phyloP scores from a whole-genome alignment of 2,888 invertebrate species.

The Acleris cristana region DNA sequence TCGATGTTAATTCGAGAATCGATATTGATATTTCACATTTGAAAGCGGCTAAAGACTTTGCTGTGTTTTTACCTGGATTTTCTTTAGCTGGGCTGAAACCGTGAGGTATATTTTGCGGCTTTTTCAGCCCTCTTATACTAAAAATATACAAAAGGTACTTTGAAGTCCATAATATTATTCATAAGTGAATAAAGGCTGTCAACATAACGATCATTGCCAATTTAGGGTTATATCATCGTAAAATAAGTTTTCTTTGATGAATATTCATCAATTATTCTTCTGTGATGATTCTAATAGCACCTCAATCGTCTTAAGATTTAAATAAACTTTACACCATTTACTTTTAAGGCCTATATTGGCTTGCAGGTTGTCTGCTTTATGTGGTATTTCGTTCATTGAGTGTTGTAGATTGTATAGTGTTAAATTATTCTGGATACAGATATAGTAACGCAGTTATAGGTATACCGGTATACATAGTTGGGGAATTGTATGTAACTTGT shows the following conservation, averaged over 20 bases:
- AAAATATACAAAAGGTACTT: neutral
- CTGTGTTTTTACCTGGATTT: too few species aligned
- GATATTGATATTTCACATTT: too few species aligned
- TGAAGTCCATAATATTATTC: constrained; percentile 10
- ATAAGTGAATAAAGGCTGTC: constrained; percentile 14
- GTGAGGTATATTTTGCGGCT: neutral
- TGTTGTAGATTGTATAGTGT: constrained; percentile 9
- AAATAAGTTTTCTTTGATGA: constrained; percentile 17
- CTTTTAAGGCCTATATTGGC: constrained; percentile 6
- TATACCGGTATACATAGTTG: too few species aligned
- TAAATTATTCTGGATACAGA: constrained; percentile 2
- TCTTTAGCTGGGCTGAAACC: too few species aligned
- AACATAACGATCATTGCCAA: constrained; percentile 29
- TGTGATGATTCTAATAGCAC: constrained; percentile 33
- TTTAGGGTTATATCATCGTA: constrained; percentile 20
- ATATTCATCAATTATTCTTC: constrained; percentile 20
- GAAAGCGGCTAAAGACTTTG: too few species aligned
- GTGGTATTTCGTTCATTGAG: constrained; percentile 13
- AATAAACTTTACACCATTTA: constrained; percentile 21
- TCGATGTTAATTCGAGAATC: too few species aligned
- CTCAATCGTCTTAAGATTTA: constrained; percentile 27
- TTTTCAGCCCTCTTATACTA: constrained; percentile 2
- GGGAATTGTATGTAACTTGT: too few species aligned
- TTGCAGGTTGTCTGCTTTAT: constrained; percentile 15
- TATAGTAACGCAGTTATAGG: too few species aligned